phyloP scores from a whole-genome alignment of 2,888 invertebrate genomes.

The Acrobasis consociella region DNA sequence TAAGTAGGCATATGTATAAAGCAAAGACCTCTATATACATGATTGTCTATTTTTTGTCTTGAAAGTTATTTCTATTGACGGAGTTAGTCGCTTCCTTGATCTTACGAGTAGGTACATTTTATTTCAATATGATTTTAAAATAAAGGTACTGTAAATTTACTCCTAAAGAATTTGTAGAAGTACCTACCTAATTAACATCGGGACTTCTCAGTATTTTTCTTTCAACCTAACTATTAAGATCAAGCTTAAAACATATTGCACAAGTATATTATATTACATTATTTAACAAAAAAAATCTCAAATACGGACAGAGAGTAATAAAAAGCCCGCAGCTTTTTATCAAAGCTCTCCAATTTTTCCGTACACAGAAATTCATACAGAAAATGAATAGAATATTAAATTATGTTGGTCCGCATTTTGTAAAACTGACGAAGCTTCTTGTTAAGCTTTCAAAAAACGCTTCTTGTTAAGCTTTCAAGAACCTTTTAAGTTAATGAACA shows the following conservation, averaged over 20 bases:
- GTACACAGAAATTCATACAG: conserved; percentile 74
- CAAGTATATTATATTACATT: neutral
- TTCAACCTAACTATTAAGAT: neutral
- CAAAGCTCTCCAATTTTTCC: conserved; percentile 62
- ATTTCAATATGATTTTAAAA: too few species aligned
- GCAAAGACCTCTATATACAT: too few species aligned
- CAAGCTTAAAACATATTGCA: neutral
- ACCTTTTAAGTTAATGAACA: conserved; percentile 81
- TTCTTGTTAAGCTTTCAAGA: conserved; percentile 79
- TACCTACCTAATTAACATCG: too few species aligned
- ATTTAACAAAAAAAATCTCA: conserved; percentile 36
- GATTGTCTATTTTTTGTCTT: too few species aligned
- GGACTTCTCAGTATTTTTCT: too few species aligned
- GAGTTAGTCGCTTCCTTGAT: too few species aligned
- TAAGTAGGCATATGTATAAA: too few species aligned
- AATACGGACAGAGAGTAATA: conserved; percentile 42
- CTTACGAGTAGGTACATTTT: too few species aligned
- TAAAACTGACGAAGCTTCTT: conserved; percentile 79
- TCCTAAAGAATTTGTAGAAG: too few species aligned
- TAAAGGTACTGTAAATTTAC: too few species aligned
- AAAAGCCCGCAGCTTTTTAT: conserved; percentile 48
- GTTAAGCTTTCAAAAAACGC: conserved; percentile 79
- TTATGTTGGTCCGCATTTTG: conserved; percentile 77
- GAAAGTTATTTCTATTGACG: too few species aligned
- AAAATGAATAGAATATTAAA: conserved; percentile 81